Conservation (phyloP, 2,888 invertebrate genomes). For the Melikaiella ostensackeni region DNA sequence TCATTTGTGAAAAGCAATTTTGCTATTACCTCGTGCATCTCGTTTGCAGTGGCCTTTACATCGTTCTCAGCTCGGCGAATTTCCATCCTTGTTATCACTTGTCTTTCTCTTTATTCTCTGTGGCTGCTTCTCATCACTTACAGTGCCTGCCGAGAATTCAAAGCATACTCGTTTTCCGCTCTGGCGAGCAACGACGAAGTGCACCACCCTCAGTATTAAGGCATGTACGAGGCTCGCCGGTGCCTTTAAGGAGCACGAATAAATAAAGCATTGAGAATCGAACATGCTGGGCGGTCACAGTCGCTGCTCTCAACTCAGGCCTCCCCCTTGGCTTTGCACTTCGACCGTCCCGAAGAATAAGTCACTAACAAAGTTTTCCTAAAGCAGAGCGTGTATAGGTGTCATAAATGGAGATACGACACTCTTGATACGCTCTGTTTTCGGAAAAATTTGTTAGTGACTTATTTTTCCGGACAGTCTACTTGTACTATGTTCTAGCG, state of each 20-base stretch:
- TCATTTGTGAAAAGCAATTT: slow-evolving; percentile 31
- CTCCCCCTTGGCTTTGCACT: slow-evolving; percentile 3
- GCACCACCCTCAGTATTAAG: slow-evolving; percentile 26
- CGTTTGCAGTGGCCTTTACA: slow-evolving; percentile 20
- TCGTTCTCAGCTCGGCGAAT: slow-evolving; percentile 31
- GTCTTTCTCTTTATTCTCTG: slow-evolving; percentile 25
- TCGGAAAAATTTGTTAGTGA: too few relatives aligned
- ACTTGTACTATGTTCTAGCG: neutral
- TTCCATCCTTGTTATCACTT: slow-evolving; percentile 30
- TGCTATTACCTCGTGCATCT: slow-evolving; percentile 29
- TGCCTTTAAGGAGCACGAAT: slow-evolving; percentile 34
- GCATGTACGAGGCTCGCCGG: slow-evolving; percentile 12
- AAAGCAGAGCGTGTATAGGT: too few relatives aligned
- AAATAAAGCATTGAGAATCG: slow-evolving; percentile 32
- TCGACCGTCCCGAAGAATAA: too few relatives aligned
- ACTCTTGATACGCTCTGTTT: too few relatives aligned
- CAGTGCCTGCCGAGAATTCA: slow-evolving; percentile 35
- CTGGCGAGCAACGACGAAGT: slow-evolving; percentile 18
- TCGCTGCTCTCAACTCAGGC: slow-evolving; percentile 5
- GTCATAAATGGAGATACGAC: too few relatives aligned
- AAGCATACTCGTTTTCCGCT: slow-evolving; percentile 36
- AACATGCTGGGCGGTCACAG: slow-evolving; percentile 35
- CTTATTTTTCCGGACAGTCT: too few relatives aligned
- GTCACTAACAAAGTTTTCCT: too few relatives aligned
- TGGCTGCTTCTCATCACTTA: slow-evolving; percentile 34